phyloP scores from a whole-genome alignment of 2,113 vertebrate species.

The Nannospalax galili region DNA sequence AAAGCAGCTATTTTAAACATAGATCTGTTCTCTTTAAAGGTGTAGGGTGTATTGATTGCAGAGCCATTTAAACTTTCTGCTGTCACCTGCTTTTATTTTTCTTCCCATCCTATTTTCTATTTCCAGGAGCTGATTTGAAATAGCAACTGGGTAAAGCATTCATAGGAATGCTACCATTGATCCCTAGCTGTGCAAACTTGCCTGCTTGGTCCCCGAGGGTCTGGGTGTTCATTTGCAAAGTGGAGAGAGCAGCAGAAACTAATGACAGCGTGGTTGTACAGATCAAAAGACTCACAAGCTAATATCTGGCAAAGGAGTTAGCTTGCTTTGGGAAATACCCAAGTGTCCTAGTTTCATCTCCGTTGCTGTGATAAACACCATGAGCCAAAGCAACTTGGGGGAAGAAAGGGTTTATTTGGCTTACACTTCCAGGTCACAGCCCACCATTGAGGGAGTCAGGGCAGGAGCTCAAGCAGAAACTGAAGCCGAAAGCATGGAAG shows the following conservation, averaged over 20 bases:
- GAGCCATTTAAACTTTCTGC: background rate
- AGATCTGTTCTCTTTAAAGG: background rate
- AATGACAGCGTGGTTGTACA: background rate
- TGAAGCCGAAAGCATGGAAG: too few relatives aligned
- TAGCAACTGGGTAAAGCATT: background rate
- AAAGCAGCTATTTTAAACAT: conserved; percentile 36
- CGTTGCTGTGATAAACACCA: too few relatives aligned
- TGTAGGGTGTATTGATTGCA: background rate
- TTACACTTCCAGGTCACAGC: too few relatives aligned
- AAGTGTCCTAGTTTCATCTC: too few relatives aligned
- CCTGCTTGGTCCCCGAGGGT: background rate
- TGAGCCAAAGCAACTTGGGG: too few relatives aligned
- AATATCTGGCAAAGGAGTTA: background rate
- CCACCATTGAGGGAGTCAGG: too few relatives aligned
- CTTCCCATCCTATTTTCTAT: background rate
- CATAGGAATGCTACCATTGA: background rate
- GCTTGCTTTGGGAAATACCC: background rate
- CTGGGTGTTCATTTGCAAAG: background rate
- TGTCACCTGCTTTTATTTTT: background rate
- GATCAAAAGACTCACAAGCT: background rate
- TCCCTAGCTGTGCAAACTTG: background rate
- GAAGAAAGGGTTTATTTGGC: too few relatives aligned
- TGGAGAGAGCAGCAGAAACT: background rate
- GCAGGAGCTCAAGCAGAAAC: too few relatives aligned
- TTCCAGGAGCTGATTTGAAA: background rate